A percentile compares a stretch with the other conserved stretches of the same genome.
Conservation (phyloP, 2,113 vertebrate genomes). For the Sylvia atricapilla region DNA sequence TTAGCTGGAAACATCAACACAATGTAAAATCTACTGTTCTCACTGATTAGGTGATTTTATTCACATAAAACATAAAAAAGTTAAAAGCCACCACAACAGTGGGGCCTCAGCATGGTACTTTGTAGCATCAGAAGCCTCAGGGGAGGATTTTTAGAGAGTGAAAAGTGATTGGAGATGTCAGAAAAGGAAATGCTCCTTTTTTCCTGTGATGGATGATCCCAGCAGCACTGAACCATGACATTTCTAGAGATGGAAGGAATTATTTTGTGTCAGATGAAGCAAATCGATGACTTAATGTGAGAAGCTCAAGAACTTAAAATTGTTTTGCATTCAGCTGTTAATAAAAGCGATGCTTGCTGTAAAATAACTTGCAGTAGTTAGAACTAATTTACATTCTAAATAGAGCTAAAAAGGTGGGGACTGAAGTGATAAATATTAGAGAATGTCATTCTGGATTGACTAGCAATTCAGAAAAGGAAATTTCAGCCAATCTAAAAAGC, state of each 20-base stretch:
- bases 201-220: neutral
- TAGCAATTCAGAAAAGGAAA: neutral
- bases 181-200: neutral
- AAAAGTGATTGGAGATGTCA: neutral
- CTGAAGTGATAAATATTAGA: neutral
- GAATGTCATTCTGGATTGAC: neutral
- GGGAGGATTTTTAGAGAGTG: neutral
- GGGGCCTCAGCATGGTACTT: neutral
- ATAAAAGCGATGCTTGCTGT: neutral
- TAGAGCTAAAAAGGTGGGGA: neutral
- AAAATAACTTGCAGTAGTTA: neutral
- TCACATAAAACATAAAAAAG: neutral
- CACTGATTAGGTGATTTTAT: neutral
- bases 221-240: neutral
- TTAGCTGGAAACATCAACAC: neutral
- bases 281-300: neutral
- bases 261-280: neutral
- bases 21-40: neutral
- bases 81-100: neutral
- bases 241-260: neutral
- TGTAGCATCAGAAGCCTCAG: neutral
- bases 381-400: neutral
- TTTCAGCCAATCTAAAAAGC: neutral
- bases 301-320: neutral
- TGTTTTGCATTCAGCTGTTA: neutral